phyloP scores from a whole-genome alignment of 2,797 vertebrate genomes.

The Peromyscus aztecus region DNA sequence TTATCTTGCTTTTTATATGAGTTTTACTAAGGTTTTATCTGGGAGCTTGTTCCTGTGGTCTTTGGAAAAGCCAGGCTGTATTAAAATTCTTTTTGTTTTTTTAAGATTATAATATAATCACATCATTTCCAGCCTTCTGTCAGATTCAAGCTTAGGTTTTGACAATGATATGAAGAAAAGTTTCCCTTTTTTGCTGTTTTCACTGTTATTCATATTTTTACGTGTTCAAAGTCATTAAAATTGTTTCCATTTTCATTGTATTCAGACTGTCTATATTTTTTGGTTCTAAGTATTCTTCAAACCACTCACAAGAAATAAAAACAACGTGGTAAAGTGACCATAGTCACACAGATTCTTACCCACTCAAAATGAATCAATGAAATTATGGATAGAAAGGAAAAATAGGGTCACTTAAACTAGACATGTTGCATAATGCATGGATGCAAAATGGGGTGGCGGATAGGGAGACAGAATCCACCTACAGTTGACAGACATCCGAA shows the following conservation, averaged over 20 bases:
- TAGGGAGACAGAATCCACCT: neutral
- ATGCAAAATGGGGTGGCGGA: neutral
- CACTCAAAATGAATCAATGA: neutral
- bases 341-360: neutral
- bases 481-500: neutral
- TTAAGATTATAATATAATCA: neutral
- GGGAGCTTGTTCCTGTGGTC: neutral
- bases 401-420: neutral
- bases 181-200: neutral
- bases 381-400: neutral
- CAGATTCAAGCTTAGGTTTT: neutral
- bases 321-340: neutral
- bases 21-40: conserved; percentile 1
- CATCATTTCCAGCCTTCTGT: neutral
- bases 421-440: neutral
- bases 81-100: neutral
- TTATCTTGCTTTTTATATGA: neutral
- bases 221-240: neutral
- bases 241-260: neutral
- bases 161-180: neutral
- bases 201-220: neutral
- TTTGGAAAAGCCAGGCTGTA: neutral
- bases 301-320: neutral
- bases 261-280: neutral
- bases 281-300: conserved; percentile 5